phyloP scores from a whole-genome alignment of 2,797 vertebrate genomes.

The Halcyon badia region DNA sequence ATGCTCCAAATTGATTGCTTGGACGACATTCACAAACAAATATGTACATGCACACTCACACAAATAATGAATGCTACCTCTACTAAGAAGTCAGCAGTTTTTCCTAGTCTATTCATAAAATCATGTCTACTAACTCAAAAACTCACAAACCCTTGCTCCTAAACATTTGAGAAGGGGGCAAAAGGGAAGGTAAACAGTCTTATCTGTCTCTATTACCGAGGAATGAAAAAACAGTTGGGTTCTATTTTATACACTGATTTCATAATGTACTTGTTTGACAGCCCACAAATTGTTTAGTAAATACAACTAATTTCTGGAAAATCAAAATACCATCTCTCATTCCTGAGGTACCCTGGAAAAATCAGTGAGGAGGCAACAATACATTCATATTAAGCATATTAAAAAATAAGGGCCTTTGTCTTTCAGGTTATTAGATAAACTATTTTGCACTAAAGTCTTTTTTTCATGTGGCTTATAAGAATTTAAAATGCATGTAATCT shows the following conservation, averaged over 20 bases:
- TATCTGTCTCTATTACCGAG: background rate
- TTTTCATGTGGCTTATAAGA: conserved; percentile 57
- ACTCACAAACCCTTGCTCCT: background rate
- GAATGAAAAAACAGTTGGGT: background rate
- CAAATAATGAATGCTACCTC: background rate
- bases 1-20: background rate
- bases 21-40: background rate
- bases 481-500: conserved; percentile 53
- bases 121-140: background rate
- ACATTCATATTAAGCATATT: background rate
- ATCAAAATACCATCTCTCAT: background rate
- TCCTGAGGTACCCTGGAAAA: background rate
- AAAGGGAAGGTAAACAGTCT: background rate
- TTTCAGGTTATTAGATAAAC: conserved; percentile 7
- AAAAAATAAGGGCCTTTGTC: background rate
- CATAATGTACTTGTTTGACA: conserved; percentile 13
- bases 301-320: conserved; percentile 18
- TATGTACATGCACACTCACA: background rate
- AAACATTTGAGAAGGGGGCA: background rate
- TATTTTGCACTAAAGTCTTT: conserved; percentile 58
- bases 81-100: background rate
- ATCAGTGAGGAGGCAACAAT: background rate
- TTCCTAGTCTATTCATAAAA: background rate
- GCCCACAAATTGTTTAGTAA: background rate
- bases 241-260: conserved; percentile 11